Evolutionary conservation across 1,140 invertebrate species (phyloP).

Genomic region (Rhagoletis pomonella): DNA sequence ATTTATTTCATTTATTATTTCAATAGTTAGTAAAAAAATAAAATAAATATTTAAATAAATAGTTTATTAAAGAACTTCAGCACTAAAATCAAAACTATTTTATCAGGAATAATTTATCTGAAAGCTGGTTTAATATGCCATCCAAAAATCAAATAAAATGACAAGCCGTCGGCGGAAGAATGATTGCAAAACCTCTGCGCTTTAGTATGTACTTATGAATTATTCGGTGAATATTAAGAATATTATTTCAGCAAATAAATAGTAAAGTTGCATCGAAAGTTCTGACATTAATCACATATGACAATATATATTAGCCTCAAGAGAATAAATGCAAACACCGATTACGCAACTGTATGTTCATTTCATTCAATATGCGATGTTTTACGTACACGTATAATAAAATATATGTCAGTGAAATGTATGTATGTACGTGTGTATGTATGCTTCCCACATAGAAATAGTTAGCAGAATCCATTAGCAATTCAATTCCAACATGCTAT

Average conservation of each 20-base stretch:
- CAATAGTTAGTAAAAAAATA: no score
- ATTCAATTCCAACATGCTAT: slow-evolving; percentile 37
- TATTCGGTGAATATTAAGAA: neutral
- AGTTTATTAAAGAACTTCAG: no score
- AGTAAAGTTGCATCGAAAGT: neutral
- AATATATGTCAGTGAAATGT: no score
- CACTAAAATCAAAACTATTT: no score
- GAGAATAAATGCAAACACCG: neutral
- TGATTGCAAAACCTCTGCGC: neutral
- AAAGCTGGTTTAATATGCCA: neutral
- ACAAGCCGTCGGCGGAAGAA: neutral
- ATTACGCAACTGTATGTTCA: slow-evolving; percentile 16
- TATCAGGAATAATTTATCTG: no score
- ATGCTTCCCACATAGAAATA: no score
- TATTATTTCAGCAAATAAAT: slow-evolving; percentile 5
- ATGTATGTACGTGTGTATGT: neutral
- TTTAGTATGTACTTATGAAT: neutral
- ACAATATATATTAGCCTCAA: neutral
- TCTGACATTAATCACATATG: neutral
- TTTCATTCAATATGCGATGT: neutral
- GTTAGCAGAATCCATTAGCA: slow-evolving; percentile 7
- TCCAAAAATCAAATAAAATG: neutral
- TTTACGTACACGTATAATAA: no score
- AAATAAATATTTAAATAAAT: no score
- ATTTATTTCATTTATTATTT: no score